phyloP scores from a whole-genome alignment of 2,113 vertebrate species.

The Passer montanus region DNA sequence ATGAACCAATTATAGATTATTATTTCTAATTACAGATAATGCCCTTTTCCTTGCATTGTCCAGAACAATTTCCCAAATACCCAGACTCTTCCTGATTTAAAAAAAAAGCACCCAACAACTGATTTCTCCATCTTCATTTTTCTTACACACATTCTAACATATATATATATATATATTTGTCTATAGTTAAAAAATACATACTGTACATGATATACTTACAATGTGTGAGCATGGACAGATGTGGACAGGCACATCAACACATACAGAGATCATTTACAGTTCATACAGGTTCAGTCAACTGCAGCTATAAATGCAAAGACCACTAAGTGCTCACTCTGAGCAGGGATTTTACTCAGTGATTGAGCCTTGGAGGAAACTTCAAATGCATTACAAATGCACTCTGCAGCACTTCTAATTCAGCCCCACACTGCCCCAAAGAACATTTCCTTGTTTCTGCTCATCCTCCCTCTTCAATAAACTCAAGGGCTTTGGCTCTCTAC shows the following conservation, averaged over 20 bases:
- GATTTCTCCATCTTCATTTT: not conserved
- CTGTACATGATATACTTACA: not conserved
- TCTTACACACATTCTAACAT: not conserved
- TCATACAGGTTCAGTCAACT: not conserved
- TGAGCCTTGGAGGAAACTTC: not conserved
- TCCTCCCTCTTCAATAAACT: not conserved
- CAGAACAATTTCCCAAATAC: slow-evolving; percentile 78
- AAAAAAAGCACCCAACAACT: not conserved
- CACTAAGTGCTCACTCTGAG: not conserved
- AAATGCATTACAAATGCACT: not conserved
- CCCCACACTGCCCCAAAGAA: not conserved
- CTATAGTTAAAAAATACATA: too few species aligned
- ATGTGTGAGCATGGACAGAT: fast-evolving
- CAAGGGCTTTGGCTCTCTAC: not conserved
- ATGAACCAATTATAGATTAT: slow-evolving; percentile 86
- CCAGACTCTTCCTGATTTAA: slow-evolving; percentile 41
- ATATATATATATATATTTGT: not conserved
- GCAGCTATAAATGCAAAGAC: not conserved
- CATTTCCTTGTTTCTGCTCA: not conserved
- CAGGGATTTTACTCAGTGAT: not conserved
- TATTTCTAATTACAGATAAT: slow-evolving; percentile 88
- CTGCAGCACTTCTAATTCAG: not conserved
- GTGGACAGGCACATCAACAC: not conserved
- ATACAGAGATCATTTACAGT: not conserved
- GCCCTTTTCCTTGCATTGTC: slow-evolving; percentile 79